These are phyloP conservation scores for Acanthosepion lycidas DNA, from an alignment of 2,888 invertebrate genomes.

Conservation along the genomic window DNA sequence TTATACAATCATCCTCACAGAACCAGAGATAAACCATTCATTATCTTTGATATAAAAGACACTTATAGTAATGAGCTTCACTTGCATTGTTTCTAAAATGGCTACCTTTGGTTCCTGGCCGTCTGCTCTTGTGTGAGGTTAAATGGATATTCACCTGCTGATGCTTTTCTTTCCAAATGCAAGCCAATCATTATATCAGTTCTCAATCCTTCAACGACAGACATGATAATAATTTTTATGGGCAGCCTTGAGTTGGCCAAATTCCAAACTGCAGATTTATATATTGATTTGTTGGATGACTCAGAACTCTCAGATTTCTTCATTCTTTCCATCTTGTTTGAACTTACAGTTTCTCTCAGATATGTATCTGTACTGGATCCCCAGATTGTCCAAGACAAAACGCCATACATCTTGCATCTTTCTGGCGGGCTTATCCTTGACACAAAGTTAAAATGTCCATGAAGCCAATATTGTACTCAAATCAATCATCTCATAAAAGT, in stretches of 20 bases:
- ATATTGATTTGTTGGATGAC: not conserved
- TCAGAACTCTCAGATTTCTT: no score
- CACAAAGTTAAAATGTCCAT: not conserved
- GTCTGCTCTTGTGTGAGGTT: no score
- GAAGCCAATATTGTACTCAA: not conserved
- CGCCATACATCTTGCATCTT: not conserved
- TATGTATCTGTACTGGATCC: not conserved
- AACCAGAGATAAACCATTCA: no score
- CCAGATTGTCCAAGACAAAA: not conserved
- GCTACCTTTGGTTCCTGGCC: no score
- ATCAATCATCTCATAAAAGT: no score
- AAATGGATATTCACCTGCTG: no score
- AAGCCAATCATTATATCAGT: not conserved
- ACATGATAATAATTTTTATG: not conserved
- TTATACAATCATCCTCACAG: no score
- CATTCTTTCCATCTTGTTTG: not conserved
- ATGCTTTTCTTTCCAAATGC: no score
- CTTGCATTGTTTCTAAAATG: no score
- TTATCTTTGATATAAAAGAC: no score
- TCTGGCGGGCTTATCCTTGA: not conserved
- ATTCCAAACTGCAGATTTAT: not conserved
- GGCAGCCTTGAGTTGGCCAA: not conserved
- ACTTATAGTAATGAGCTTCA: no score
- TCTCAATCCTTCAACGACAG: not conserved
- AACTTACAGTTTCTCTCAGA: not conserved